phyloP scores from a whole-genome alignment of 2,113 vertebrate genomes.

The Macquaria ambigua region DNA sequence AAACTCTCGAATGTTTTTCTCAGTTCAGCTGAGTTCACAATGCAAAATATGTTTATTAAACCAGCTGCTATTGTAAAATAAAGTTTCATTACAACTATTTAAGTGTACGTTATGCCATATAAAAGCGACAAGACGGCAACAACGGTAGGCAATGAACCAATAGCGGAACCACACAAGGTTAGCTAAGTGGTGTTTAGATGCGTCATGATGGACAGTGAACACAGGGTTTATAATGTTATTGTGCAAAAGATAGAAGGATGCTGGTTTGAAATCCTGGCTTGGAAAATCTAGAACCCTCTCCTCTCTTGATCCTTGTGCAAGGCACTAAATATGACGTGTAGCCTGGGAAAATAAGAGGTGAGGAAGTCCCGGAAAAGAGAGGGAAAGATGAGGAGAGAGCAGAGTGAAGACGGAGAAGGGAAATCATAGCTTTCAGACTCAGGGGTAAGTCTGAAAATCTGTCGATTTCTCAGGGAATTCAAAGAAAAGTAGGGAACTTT shows the following conservation, averaged over 20 bases:
- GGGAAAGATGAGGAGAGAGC: neutral
- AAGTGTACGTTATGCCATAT: no score
- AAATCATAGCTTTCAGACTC: neutral
- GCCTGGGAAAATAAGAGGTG: neutral
- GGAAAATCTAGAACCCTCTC: neutral
- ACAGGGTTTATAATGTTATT: neutral
- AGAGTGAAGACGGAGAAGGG: neutral
- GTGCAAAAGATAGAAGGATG: neutral
- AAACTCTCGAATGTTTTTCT: no score
- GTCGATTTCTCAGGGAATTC: constrained; percentile 8
- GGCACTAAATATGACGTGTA: neutral
- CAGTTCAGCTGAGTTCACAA: neutral
- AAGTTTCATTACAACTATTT: neutral
- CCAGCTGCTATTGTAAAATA: neutral
- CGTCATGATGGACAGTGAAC: neutral
- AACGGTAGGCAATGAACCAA: no score
- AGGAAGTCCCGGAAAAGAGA: neutral
- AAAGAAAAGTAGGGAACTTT: constrained; percentile 45
- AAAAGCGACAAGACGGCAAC: no score
- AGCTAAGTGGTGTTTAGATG: neutral
- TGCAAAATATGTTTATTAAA: neutral
- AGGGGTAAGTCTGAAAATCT: neutral
- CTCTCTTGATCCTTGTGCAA: neutral
- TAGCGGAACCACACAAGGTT: no score
- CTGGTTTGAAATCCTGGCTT: neutral